Conservation (phyloP, 2,113 vertebrate species). For the Chaetorhynchus papuensis region DNA sequence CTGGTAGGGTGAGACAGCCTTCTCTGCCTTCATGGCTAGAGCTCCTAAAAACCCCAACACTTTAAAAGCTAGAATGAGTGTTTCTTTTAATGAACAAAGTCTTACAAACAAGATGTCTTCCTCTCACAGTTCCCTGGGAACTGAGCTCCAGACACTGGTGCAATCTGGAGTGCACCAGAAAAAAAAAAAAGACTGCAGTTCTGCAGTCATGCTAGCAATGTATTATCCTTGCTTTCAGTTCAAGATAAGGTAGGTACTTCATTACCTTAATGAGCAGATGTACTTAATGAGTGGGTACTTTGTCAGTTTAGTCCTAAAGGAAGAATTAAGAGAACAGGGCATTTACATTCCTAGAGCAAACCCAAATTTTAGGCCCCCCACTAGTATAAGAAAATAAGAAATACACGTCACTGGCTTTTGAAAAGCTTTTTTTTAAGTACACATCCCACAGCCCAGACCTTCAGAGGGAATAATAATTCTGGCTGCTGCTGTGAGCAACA, state of each 20-base stretch:
- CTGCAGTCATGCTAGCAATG: not conserved
- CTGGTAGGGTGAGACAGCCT: not conserved
- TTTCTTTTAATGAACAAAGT: not conserved
- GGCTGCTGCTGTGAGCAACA: constrained; percentile 34
- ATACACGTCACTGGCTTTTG: not conserved
- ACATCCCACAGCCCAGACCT: constrained; percentile 40
- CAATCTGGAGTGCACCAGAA: not conserved
- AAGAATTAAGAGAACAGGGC: constrained; percentile 13
- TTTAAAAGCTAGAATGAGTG: not conserved
- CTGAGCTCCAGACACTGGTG: not conserved
- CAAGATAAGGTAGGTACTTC: constrained; percentile 22
- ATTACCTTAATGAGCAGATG: constrained; percentile 57
- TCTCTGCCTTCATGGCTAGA: not conserved
- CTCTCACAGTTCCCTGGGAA: not conserved
- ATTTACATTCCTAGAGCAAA: constrained; percentile 31
- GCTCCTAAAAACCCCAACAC: not conserved
- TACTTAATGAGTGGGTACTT: constrained; percentile 44
- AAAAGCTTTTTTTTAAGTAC: not conserved
- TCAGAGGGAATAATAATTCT: constrained; percentile 42
- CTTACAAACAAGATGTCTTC: not conserved
- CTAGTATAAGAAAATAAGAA: constrained; percentile 17
- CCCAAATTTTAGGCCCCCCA: constrained; percentile 1
- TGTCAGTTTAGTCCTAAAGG: constrained; percentile 41
- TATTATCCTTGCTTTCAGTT: constrained; percentile 12
- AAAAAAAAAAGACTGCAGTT: not conserved